These are phyloP conservation scores for Meteorus colon DNA, from an alignment of 2,888 invertebrate genomes.

Conservation along the genomic window DNA sequence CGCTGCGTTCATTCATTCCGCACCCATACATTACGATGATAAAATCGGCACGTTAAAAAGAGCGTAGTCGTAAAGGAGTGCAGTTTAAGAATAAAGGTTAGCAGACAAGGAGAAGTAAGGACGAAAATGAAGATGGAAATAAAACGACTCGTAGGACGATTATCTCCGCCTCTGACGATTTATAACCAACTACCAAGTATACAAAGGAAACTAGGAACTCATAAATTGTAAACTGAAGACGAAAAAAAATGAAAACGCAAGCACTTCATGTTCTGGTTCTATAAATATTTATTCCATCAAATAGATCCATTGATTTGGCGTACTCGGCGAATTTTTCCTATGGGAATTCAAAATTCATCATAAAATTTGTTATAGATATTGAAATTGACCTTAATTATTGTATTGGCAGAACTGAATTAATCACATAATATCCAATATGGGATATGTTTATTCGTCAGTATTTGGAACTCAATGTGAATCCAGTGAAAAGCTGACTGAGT, in stretches of 20 bases:
- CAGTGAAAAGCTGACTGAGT: neutral
- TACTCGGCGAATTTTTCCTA: too few relatives aligned
- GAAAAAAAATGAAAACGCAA: neutral
- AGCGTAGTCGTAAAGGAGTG: slow-evolving; percentile 22
- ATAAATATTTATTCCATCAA: slow-evolving; percentile 1
- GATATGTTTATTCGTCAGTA: neutral
- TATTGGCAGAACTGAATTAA: neutral
- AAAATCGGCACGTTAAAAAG: slow-evolving; percentile 50
- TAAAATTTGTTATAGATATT: neutral
- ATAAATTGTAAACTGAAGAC: slow-evolving; percentile 45
- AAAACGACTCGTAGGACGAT: slow-evolving; percentile 31
- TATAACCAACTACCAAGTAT: slow-evolving; percentile 51
- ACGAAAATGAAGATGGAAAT: slow-evolving; percentile 41
- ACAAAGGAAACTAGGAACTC: slow-evolving; percentile 49
- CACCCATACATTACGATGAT: slow-evolving; percentile 47
- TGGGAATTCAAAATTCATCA: neutral
- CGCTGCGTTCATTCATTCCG: slow-evolving; percentile 22
- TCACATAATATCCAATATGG: neutral
- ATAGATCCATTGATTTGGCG: neutral
- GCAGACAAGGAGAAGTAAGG: slow-evolving; percentile 11
- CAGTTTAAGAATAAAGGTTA: slow-evolving; percentile 11
- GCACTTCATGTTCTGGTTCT: neutral
- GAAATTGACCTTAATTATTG: neutral
- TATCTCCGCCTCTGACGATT: slow-evolving; percentile 52
- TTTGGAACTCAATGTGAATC: neutral